Percentiles rank a stretch among this genome's conserved stretches.
Evolutionary conservation across 1,140 invertebrate genomes (phyloP).

Genomic region (Telenomus remus): DNA sequence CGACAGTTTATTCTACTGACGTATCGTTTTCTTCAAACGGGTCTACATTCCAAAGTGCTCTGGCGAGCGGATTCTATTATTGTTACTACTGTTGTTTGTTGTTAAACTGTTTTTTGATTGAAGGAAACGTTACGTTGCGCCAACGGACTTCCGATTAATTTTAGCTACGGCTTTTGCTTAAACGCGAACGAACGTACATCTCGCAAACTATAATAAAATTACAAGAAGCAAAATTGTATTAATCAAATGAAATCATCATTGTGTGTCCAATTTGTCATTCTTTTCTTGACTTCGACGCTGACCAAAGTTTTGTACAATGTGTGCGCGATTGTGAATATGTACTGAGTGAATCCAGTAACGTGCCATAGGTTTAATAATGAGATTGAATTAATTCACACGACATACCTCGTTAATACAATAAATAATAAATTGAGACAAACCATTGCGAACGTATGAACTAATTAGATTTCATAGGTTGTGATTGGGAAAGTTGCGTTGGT

Average conservation of each 20-base stretch:
- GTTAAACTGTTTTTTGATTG: constrained; percentile 26
- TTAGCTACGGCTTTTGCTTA: not conserved
- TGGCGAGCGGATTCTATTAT: constrained; percentile 22
- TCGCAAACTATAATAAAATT: not conserved
- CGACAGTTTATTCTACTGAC: not conserved
- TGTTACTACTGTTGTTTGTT: constrained; percentile 36
- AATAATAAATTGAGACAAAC: constrained; percentile 20
- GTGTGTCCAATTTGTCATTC: too few relatives aligned
- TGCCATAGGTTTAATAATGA: constrained; percentile 39
- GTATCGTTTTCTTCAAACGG: constrained; percentile 45
- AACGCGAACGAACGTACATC: too few relatives aligned
- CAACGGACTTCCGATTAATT: not conserved
- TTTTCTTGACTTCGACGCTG: constrained; percentile 14
- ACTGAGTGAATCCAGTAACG: constrained; percentile 20
- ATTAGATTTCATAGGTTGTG: constrained; percentile 44
- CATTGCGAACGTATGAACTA: constrained; percentile 20
- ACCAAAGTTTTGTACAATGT: constrained; percentile 42
- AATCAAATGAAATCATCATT: not conserved
- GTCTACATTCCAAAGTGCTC: constrained; percentile 43
- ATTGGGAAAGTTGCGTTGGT: constrained; percentile 35
- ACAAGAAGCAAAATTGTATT: not conserved
- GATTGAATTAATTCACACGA: constrained; percentile 35
- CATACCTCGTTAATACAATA: constrained; percentile 53
- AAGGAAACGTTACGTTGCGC: constrained; percentile 38
- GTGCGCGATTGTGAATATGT: constrained; percentile 18